Evolutionary conservation across 2,113 vertebrate species (phyloP), one percentile per base, ranked within the genome.

Genomic region (Tor tambroides): DNA sequence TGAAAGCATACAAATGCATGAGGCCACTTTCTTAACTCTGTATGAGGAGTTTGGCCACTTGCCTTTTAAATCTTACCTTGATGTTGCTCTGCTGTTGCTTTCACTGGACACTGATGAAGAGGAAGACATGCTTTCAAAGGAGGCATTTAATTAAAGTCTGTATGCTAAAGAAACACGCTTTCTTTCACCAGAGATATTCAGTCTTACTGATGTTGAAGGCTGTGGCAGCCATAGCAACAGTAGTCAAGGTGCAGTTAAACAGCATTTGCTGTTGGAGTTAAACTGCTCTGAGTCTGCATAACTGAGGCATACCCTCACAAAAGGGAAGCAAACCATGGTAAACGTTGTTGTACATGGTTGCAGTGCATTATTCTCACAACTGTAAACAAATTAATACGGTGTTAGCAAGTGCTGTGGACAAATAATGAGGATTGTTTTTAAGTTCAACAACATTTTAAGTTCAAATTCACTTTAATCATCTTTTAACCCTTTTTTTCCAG

Each of bases 201-300:
- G 28, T 51, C 83, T 67, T 14, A 54, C 21, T 38, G 59, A 74
- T 79, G 77, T 82, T 89, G 61, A 23, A 75, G 23, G 56, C 10
- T 15, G 7, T 61, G 67, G 51, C 17, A 85, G 72, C 59, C 85
- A 86, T 87, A 49, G 89, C 84, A 91, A 87, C 87, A 61, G 87
- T 86, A 21, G 84, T 84, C 82, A 91, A 56, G 82, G 81, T 86
- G 61, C 76, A 32, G 46, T 32, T 19, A 84, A 67, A 67, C 63
- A 65, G 46, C 6, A 2, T 80, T 65, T 46, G 35, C 32, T 14
- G 21, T 12, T 38, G 7, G 28, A 72, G 67, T 17, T 72, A 54
- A 85, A 77, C 41, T 46, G n/a, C 12, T 35, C 28, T 65, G 35
- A 81, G 41, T 8, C 51, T 80, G 35, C 54, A 82, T 81, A 81